These are phyloP conservation scores for Lophochroa leadbeateri DNA, from an alignment of 2,113 vertebrate species.

Conservation along the genomic window DNA sequence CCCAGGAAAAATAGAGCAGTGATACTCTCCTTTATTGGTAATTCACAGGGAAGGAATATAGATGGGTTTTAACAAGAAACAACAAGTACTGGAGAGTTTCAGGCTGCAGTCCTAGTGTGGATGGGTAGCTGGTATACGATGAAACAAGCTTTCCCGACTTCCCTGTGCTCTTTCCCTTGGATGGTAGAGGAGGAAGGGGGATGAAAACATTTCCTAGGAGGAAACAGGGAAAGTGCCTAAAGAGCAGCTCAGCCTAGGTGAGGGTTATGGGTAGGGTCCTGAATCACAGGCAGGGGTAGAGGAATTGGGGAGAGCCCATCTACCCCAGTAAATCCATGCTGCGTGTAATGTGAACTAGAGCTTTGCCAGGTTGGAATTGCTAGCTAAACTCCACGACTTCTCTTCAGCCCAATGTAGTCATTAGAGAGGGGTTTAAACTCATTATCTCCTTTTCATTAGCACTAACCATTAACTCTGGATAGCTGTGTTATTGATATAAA, in stretches of 20 bases:
- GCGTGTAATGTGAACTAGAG: not conserved
- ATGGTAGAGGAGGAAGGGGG: not conserved
- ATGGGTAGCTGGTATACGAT: not conserved
- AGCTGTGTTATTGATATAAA: slow-evolving; percentile 54
- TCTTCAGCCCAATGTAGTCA: slow-evolving; percentile 28
- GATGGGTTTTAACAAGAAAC: not conserved
- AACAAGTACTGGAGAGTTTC: not conserved
- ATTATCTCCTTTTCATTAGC: slow-evolving; percentile 63
- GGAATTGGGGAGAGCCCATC: not conserved
- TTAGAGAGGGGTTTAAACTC: slow-evolving; percentile 51
- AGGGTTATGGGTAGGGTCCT: not conserved
- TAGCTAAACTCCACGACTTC: slow-evolving; percentile 1
- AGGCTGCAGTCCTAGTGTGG: not conserved
- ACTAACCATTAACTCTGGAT: slow-evolving; percentile 45
- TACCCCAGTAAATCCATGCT: not conserved
- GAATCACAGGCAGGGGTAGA: not conserved
- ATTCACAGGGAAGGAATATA: not conserved
- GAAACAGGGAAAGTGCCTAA: not conserved
- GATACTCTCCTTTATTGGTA: not conserved
- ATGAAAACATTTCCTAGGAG: not conserved
- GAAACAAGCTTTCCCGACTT: not conserved
- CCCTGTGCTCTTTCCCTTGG: not conserved
- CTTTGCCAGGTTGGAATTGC: not conserved
- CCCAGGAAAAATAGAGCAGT: not conserved
- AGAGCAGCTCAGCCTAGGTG: not conserved